Conservation (phyloP, 37 sponge, comb jelly and placozoan genomes). For the Aplysina aerophoba region DNA sequence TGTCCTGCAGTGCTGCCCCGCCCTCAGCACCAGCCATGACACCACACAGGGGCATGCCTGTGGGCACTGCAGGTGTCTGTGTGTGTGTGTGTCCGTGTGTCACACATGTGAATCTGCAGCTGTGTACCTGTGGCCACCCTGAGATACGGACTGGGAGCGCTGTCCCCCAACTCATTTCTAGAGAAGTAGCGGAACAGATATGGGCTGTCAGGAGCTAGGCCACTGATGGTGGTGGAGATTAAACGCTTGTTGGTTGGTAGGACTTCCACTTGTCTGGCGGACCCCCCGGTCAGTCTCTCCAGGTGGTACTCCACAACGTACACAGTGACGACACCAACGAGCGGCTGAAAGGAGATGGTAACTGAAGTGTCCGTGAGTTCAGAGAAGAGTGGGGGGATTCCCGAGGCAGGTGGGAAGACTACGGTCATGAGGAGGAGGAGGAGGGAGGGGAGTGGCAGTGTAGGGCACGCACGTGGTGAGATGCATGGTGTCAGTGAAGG, state of each 20-base stretch:
- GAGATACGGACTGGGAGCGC: neutral
- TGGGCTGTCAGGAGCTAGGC: neutral
- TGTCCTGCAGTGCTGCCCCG: too few species aligned
- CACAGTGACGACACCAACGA: neutral
- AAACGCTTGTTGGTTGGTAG: neutral
- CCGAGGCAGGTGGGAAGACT: neutral
- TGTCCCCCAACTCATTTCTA: neutral
- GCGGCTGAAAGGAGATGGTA: neutral
- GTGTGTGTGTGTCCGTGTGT: too few species aligned
- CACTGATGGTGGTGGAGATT: neutral
- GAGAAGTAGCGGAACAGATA: conserved; percentile 9
- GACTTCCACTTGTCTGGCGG: too few species aligned
- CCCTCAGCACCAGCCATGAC: too few species aligned
- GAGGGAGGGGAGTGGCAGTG: too few species aligned
- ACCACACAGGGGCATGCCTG: too few species aligned
- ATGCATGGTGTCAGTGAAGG: too few species aligned
- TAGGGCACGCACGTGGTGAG: too few species aligned
- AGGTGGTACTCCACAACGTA: neutral
- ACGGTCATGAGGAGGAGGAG: neutral
- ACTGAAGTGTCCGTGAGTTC: conserved; percentile 25
- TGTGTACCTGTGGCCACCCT: neutral
- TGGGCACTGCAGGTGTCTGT: too few species aligned
- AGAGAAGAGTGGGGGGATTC: neutral
- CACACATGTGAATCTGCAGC: too few species aligned
- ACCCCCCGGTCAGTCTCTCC: neutral